Evolutionary conservation across 2,113 vertebrate genomes (phyloP), one percentile per base, ranked within the genome.

Genomic region (Grantiella picta): DNA sequence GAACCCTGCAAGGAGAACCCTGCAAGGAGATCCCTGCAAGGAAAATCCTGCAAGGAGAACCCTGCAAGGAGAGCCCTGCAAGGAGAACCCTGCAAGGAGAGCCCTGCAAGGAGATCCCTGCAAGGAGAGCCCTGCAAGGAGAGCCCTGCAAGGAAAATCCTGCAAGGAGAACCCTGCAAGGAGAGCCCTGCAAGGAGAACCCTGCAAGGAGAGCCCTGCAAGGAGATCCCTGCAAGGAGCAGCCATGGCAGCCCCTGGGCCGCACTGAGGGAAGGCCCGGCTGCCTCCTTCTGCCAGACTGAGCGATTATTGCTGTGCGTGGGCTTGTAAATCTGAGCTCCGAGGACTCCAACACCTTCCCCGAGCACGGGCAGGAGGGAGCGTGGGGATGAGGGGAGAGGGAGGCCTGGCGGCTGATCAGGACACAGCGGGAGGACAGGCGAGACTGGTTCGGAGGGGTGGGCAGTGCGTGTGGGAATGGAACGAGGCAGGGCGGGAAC

Each of bases 291-390:
- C 2, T 1, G 1, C 40, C 72, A 2, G 60, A 1, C 52, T 0
- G 4, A 0, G 28, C 36, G 1, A 0, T 2, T 2, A 22, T 2
- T 18, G 4, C 60, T 6, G 50, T 1, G 40, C 9, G 1, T 0
- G 50, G 45, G 77, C 36, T 57, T 21, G 20, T 16, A 9, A 8
- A 83, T 3, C 28, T 0, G 19, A 53, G 33, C 28, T 2, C 13
- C 0, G 1, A 11, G 25, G 53, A 3, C 64, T 44, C 10, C 0
- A 10, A 5, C 31, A 5, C 22, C 57, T 24, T 7, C 38, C 42
- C 42, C 3, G 29, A 35, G 36, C 29, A 75, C 15, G 40, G 69
- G 44, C 56, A 49, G 57, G 12, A 60, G n/a, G 29, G 42, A 66
- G 38, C 27, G 42, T 11, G 36, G 71, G 17, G 10, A 7, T 15